Base-by-base conservation (phyloP, 2,113 vertebrate genomes). In the Silurus meridionalis region DNA sequence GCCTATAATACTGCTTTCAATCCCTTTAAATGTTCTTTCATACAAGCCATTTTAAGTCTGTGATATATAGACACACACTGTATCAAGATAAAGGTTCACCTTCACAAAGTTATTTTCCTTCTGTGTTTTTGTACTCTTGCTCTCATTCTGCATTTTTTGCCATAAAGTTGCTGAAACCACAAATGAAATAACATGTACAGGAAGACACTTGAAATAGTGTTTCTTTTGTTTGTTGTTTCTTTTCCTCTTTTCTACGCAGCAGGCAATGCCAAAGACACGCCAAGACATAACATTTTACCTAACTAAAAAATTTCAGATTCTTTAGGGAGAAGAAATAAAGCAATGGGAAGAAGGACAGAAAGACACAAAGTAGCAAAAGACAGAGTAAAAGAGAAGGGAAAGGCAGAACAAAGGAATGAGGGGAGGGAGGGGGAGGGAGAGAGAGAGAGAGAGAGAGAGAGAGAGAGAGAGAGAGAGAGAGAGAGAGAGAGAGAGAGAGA, bases 151-250 rank as follows among this genome's bases (percentile, higher is more conserved):
- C 25, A 37, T 37, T 74, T 19, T 50, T 61, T 81, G 60, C 80
- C 74, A 61, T 87, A 60, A 83, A 69, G 53, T 89, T 72, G 85
- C 72, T 85, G 88, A 61, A 82, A 60, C 82, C 78, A 84, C 80
- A 88, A 82, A 83, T 74, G 52, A 83, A 58, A 74, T 75, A 86
- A 88, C 82, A 86, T 69, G 28, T 80, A 85, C 67, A 87, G 89
- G 89, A 90, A 90, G 89, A 90, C 87, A 87, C 74, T 81, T 67
- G 88, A 85, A 83, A 74, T 84, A 77, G 60, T 80, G 60, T 80
- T 78, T 87, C 74, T 87, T 72, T 86, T 72, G 48, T 87, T 50
- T 5, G 17, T 84, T 69, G 63, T 74, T 75, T 84, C 85, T 67
- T 83, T 85, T 52, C 72, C 60, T 86, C 78, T 60, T 84, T 82